Conservation (phyloP, 2,113 vertebrate genomes). For the Bostrychus sinensis region DNA sequence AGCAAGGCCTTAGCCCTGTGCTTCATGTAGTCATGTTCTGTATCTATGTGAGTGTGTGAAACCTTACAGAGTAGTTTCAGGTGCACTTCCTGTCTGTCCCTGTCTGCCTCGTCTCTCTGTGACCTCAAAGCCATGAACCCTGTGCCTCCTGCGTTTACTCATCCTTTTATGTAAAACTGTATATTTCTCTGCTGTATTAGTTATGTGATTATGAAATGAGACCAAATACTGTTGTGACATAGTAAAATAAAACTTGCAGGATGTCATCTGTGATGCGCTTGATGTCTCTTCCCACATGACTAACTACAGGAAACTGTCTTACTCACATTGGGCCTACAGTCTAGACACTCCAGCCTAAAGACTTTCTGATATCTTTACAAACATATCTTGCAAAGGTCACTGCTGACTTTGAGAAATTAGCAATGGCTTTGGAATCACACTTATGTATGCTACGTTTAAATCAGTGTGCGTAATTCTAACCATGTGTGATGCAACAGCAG, state of each 20-base stretch:
- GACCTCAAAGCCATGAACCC: background rate
- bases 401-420: too few species aligned
- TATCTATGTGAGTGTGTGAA: too few species aligned
- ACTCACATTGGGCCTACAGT: too few species aligned
- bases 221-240: constrained; percentile 19
- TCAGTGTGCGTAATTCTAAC: too few species aligned
- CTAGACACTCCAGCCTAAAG: too few species aligned
- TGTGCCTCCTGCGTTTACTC: background rate
- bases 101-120: background rate
- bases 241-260: background rate
- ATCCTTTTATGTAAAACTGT: constrained; percentile 21
- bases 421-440: too few species aligned
- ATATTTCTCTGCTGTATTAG: background rate
- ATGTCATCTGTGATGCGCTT: background rate
- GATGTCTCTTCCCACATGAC: background rate
- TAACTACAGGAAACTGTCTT: background rate
- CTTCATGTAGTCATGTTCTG: too few species aligned
- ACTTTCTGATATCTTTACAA: too few species aligned
- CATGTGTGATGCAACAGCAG: too few species aligned
- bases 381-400: too few species aligned
- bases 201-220: constrained; percentile 14
- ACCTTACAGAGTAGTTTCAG: constrained; percentile 34
- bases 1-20: too few species aligned
- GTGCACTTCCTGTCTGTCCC: constrained; percentile 37
- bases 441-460: too few species aligned